Evolutionary conservation across 2,888 invertebrate species (phyloP), one percentile per base, ranked within the genome.

Genomic region (Lissonota sp.): DNA sequence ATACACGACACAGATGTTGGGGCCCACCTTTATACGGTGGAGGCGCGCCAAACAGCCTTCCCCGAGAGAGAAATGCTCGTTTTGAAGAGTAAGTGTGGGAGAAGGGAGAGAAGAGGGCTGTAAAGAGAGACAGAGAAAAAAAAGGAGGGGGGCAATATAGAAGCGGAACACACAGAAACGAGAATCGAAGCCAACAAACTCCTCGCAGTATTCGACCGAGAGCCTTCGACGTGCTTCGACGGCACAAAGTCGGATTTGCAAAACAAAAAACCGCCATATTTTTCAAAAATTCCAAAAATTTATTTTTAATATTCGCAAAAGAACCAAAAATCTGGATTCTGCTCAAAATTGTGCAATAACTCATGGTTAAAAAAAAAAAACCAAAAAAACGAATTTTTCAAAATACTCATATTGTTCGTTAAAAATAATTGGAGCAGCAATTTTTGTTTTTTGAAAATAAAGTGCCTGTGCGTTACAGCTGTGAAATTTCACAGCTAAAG

Each of bases 161-260:
- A 49, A 44, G 75, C 26, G 79, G 77, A 83, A 77, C 84, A 70
- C 64, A 76, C 74, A 66, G 75, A 55, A 66, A 67, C 86, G 88
- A 88, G 86, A 87, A 75, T 86, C 89, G 90, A 92, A 92, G 92
- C 92, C 92, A 91, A 91, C 92, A 91, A 91, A 92, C 91, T 90
- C 26, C 26, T 26, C 91, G 85, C 89, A 92, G 91, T 91, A 83
- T 85, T 86, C 86, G 88, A 87, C 86, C 84, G 88, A 79, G 76
- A 83, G 81, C 79, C n/a, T n/a, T n/a, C 82, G 81, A 69, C 60
- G 69, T 72, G 67, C 69, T 66, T 26, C 26, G 26, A 26, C 26
- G 26, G n/a, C n/a, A 26, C 26, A 26, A 26, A 26, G 1, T 26
- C 26, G 26, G 3, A 3, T 26, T 26, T 26, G 26, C 26, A 26